phyloP scores from a whole-genome alignment of 2,888 invertebrate genomes.

The Sphaeridia pumilis region DNA sequence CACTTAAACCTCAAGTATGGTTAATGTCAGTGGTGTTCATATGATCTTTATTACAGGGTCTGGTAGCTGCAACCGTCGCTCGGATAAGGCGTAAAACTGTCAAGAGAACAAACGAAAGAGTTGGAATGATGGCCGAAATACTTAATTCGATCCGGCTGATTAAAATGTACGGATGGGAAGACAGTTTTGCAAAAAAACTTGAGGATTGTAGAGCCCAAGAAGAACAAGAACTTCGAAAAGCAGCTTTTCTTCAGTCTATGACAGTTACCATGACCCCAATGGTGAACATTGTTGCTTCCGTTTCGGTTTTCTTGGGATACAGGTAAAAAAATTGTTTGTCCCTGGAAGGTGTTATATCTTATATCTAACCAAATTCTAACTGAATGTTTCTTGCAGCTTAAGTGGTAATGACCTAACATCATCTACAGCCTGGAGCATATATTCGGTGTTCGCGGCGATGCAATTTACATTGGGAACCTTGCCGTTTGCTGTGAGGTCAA shows the following conservation, averaged over 20 bases:
- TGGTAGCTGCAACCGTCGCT: slow-evolving; percentile 38
- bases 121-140: slow-evolving; percentile 45
- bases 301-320: slow-evolving; percentile 40
- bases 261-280: slow-evolving; percentile 40
- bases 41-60: slow-evolving; percentile 34
- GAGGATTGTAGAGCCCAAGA: slow-evolving; percentile 39
- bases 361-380: neutral
- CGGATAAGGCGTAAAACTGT: slow-evolving; percentile 37
- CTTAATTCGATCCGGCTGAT: slow-evolving; percentile 45
- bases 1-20: neutral
- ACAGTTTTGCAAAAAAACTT: slow-evolving; percentile 43
- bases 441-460: slow-evolving; percentile 43
- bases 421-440: slow-evolving; percentile 40
- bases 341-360: neutral
- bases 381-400: slow-evolving; percentile 33
- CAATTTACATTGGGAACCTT: slow-evolving; percentile 41
- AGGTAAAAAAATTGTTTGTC: slow-evolving; percentile 21
- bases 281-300: slow-evolving; percentile 41
- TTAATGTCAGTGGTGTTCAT: neutral
- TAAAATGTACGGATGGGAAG: slow-evolving; percentile 49
- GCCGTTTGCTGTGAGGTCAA: slow-evolving; percentile 37
- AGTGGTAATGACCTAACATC: slow-evolving; percentile 37
- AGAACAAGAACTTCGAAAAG: slow-evolving; percentile 39
- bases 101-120: slow-evolving; percentile 39
- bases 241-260: slow-evolving; percentile 41